These are phyloP conservation scores for Macquaria ambigua DNA, from an alignment of 2,113 vertebrate genomes.

Conservation along the genomic window DNA sequence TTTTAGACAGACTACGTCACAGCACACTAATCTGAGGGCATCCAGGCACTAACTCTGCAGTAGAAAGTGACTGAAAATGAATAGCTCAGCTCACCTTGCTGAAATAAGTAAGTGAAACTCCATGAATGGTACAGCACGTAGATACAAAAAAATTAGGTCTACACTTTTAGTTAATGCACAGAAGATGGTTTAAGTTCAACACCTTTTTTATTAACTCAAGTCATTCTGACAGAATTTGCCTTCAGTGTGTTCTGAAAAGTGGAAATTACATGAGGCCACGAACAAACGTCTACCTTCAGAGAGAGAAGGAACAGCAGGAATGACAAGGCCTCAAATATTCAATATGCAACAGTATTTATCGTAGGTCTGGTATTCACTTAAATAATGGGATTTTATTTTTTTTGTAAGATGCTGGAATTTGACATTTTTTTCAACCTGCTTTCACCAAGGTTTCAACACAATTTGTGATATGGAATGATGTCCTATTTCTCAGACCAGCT, in stretches of 20 bases:
- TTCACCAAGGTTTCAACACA: conserved; percentile 27
- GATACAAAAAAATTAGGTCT: background rate
- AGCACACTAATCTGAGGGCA: conserved; percentile 1
- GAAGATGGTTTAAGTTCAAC: background rate
- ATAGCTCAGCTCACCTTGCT: background rate
- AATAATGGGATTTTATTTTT: conserved; percentile 7
- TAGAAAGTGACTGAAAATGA: conserved; percentile 27
- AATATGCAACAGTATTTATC: conserved; percentile 20
- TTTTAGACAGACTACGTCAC: conserved; percentile 1
- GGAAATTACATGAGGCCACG: conserved; percentile 41
- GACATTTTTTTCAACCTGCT: background rate
- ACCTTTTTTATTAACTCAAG: conserved; percentile 29
- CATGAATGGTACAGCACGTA: background rate
- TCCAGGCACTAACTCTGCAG: conserved; percentile 6
- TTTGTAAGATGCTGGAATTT: background rate
- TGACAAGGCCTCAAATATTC: conserved; percentile 34
- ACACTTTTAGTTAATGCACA: conserved; percentile 8
- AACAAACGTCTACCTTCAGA: conserved; percentile 34
- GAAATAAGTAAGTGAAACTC: conserved; percentile 28
- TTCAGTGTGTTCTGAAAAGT: conserved; percentile 47
- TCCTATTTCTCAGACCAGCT: conserved; percentile 34
- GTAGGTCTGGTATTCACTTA: background rate
- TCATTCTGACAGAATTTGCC: conserved; percentile 35
- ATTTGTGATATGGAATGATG: conserved; percentile 11
- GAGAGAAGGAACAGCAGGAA: conserved; percentile 13